Evolutionary conservation across 2,888 invertebrate species (phyloP).

Genomic region (Notodromas monacha): DNA sequence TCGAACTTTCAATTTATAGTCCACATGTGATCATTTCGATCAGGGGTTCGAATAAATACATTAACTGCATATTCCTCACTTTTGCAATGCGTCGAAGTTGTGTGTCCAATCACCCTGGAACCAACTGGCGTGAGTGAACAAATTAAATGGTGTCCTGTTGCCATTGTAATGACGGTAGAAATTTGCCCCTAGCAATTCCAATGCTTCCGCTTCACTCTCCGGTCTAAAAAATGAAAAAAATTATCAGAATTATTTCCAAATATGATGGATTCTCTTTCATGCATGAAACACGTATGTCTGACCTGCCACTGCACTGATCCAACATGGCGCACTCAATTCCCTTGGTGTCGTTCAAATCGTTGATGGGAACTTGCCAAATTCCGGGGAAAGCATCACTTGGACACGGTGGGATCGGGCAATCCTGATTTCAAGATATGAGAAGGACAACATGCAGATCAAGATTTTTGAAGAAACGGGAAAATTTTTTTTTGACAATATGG

Average conservation of each 20-base stretch:
- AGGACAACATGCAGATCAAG: not conserved
- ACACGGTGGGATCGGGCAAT: not conserved
- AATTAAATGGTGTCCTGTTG: not conserved
- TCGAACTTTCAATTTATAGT: too few species aligned
- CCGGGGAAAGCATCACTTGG: not conserved
- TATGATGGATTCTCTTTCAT: too few species aligned
- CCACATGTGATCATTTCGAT: too few species aligned
- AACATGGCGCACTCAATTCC: conserved; percentile 1
- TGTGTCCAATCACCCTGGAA: conserved; percentile 1
- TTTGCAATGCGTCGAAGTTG: not conserved
- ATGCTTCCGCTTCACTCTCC: not conserved
- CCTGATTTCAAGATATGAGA: conserved; percentile 1
- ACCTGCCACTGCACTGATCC: conserved; percentile 1
- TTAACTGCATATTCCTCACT: too few species aligned
- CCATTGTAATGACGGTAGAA: not conserved
- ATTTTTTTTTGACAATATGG: too few species aligned
- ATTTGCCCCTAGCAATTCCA: conserved; percentile 1
- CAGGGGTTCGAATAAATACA: too few species aligned
- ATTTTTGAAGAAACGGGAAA: too few species aligned
- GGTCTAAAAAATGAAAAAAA: not conserved
- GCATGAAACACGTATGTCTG: too few species aligned
- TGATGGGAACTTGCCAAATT: conserved; percentile 1
- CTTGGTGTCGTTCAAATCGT: not conserved
- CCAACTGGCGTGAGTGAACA: not conserved
- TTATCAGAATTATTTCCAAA: too few species aligned